Evolutionary conservation across 37 sponge, comb jelly and placozoan species (phyloP).

Genomic region (Chondrosia reniformis): DNA sequence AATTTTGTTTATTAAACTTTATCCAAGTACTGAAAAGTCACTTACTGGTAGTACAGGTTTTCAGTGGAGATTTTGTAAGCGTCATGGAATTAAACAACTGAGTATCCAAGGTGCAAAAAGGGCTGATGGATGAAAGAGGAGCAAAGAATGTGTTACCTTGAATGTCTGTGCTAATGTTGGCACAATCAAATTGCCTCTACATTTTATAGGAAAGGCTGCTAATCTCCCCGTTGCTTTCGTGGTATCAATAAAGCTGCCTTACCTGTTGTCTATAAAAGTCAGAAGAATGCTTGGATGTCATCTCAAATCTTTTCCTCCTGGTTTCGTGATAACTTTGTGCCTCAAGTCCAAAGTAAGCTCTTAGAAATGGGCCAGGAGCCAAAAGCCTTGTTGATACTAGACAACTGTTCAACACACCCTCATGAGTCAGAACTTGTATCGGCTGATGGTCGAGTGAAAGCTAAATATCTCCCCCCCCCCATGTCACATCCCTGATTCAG

Average conservation of each 20-base stretch:
- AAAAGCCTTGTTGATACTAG: slow-evolving; percentile 24
- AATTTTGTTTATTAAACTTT: background rate
- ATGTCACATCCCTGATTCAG: slow-evolving; percentile 44
- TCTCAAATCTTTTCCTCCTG: slow-evolving; percentile 18
- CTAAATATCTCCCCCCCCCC: slow-evolving; percentile 21
- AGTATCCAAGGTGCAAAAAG: background rate
- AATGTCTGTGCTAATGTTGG: slow-evolving; percentile 34
- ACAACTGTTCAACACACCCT: slow-evolving; percentile 25
- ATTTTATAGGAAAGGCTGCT: slow-evolving; percentile 16
- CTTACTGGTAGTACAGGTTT: slow-evolving; percentile 3
- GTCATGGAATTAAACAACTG: background rate
- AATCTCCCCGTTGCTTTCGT: slow-evolving; percentile 7
- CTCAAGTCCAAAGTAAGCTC: background rate
- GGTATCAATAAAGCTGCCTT: background rate
- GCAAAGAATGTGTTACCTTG: slow-evolving; percentile 30
- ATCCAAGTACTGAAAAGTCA: background rate
- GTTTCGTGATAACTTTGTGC: slow-evolving; percentile 29
- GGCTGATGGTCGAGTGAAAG: background rate
- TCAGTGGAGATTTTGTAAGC: slow-evolving; percentile 11
- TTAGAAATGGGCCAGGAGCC: background rate
- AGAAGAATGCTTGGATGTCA: slow-evolving; percentile 25
- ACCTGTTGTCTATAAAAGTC: slow-evolving; percentile 7
- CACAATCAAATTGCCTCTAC: slow-evolving; percentile 18
- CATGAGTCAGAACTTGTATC: slow-evolving; percentile 7
- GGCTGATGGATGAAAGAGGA: slow-evolving; percentile 26